Percentiles rank a stretch among this genome's conserved stretches.
These are phyloP conservation scores for Tribolium madens DNA, from an alignment of 1,140 invertebrate genomes.

Conservation along the genomic window DNA sequence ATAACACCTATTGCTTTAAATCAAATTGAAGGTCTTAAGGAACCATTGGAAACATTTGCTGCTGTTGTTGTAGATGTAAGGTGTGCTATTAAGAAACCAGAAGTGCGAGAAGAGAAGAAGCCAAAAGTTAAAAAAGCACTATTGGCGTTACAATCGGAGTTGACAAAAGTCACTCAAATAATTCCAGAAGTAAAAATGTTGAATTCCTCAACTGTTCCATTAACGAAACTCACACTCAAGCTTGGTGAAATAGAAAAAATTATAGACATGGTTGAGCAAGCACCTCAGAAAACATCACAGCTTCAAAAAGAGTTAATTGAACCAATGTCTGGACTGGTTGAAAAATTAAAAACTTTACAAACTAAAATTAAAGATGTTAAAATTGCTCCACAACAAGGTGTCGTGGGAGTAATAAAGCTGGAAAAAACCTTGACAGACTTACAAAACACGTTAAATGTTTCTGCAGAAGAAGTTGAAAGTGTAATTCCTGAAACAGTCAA, in stretches of 20 bases:
- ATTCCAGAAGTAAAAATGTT: constrained; percentile 14
- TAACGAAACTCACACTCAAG: neutral
- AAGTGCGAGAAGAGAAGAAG: constrained; percentile 24
- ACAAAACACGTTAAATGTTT: neutral
- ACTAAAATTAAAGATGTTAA: neutral
- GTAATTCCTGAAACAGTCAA: neutral
- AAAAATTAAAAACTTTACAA: constrained; percentile 3
- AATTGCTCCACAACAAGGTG: neutral
- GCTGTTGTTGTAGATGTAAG: constrained; percentile 32
- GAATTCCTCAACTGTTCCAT: neutral
- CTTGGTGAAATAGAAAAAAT: neutral
- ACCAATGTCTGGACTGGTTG: neutral
- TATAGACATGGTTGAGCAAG: neutral
- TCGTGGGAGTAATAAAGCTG: neutral
- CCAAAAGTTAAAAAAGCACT: constrained; percentile 30
- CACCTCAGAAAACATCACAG: neutral
- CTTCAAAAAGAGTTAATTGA: neutral
- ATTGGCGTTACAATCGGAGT: constrained; percentile 22
- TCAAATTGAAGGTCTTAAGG: constrained; percentile 9
- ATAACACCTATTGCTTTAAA: neutral
- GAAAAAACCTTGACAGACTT: neutral
- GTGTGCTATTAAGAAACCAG: constrained; percentile 26
- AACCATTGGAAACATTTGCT: constrained; percentile 44
- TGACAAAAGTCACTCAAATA: constrained; percentile 22
- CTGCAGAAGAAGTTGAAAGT: neutral